Conservation (phyloP, 2,797 vertebrate genomes). For the Danio jaintianensis region DNA sequence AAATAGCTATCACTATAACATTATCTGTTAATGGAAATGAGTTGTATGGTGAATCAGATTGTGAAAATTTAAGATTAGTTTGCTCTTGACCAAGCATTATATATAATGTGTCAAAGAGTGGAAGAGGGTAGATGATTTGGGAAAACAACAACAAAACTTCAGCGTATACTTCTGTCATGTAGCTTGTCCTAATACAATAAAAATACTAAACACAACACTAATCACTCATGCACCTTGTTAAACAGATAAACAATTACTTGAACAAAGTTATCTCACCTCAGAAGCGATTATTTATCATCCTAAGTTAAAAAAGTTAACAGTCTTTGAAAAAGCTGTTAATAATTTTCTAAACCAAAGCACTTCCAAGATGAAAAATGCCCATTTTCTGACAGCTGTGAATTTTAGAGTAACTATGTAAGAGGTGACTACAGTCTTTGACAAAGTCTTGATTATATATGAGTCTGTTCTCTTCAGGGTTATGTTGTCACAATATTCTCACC, state of each 20-base stretch:
- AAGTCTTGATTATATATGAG: slow-evolving; percentile 47
- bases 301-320: neutral
- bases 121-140: slow-evolving; percentile 41
- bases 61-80: neutral
- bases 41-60: neutral
- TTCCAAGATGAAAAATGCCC: neutral
- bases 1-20: too few relatives aligned
- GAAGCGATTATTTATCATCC: neutral
- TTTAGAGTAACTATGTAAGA: slow-evolving; percentile 30
- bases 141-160: slow-evolving; percentile 36
- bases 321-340: neutral
- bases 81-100: neutral
- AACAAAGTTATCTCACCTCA: neutral
- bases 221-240: slow-evolving; percentile 20
- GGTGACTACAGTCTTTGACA: slow-evolving; percentile 57
- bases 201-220: slow-evolving; percentile 30
- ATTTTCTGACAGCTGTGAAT: neutral
- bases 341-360: neutral
- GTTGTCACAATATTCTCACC: slow-evolving; percentile 62
- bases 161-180: slow-evolving; percentile 41
- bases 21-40: neutral
- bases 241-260: slow-evolving; percentile 33
- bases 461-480: slow-evolving; percentile 40
- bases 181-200: slow-evolving; percentile 37
- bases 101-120: slow-evolving; percentile 18